Evolutionary conservation across 2,113 vertebrate genomes (phyloP).

Genomic region (Nycticryphes semicollaris): DNA sequence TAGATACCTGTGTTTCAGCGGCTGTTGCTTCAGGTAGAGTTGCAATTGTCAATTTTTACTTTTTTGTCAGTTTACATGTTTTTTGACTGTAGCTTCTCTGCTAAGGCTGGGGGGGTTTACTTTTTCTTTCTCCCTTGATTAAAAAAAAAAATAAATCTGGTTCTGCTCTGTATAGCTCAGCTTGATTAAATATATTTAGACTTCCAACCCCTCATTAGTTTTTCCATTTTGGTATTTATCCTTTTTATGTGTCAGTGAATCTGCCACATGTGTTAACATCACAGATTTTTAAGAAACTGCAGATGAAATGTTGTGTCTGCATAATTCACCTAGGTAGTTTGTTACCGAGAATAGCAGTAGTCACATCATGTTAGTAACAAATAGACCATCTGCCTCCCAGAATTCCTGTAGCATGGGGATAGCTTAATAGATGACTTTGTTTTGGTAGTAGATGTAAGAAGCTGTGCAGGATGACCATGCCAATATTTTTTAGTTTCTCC

Average conservation of each 20-base stretch:
- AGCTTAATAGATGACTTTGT: background rate
- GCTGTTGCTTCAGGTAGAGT: background rate
- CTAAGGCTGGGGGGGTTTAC: background rate
- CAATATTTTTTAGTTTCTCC: background rate
- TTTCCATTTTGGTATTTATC: background rate
- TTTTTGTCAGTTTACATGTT: fast-evolving
- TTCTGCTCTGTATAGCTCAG: background rate
- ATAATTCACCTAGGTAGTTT: background rate
- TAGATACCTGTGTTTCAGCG: background rate
- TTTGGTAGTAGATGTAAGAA: background rate
- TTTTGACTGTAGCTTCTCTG: background rate
- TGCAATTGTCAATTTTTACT: background rate
- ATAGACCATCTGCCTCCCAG: background rate
- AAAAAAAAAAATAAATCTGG: background rate
- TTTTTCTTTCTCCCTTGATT: background rate
- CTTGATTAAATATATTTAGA: background rate
- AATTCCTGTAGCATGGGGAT: background rate
- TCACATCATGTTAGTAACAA: background rate
- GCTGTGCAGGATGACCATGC: background rate
- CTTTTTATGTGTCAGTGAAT: background rate
- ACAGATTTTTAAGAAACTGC: background rate
- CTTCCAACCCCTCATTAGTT: background rate
- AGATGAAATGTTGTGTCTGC: background rate
- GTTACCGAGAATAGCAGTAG: background rate
- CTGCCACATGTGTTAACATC: background rate